Evolutionary conservation across 2,888 invertebrate genomes (phyloP).

Genomic region (Thereva nobilitata): DNA sequence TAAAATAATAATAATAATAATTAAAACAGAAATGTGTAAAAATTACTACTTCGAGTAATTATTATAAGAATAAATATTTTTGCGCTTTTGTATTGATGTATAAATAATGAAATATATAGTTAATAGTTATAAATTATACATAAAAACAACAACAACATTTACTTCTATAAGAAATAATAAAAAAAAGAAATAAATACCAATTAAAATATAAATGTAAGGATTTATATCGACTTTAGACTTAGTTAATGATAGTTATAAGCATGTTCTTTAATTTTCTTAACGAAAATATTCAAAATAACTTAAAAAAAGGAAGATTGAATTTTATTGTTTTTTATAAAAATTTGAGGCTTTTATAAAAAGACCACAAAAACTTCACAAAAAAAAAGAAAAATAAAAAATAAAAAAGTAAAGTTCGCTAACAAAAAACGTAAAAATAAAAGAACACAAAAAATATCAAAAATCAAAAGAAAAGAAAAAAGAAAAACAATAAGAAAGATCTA

Average conservation of each 20-base stretch:
- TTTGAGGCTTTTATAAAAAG: slow-evolving; percentile 35
- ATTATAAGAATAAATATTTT: slow-evolving; percentile 9
- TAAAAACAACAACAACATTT: slow-evolving; percentile 2
- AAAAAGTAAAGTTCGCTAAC: slow-evolving; percentile 20
- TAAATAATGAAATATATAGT: slow-evolving; percentile 18
- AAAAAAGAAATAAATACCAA: background rate
- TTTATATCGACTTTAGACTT: slow-evolving; percentile 29
- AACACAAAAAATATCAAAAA: slow-evolving; percentile 11
- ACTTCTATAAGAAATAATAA: slow-evolving; percentile 8
- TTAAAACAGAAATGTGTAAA: slow-evolving; percentile 14
- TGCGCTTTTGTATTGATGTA: slow-evolving; percentile 32
- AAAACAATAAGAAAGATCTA: slow-evolving; percentile 17
- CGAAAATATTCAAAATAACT: slow-evolving; percentile 6
- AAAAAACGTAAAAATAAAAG: slow-evolving; percentile 11
- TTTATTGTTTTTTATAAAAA: slow-evolving; percentile 34
- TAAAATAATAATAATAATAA: slow-evolving; percentile 5
- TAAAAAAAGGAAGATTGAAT: slow-evolving; percentile 6
- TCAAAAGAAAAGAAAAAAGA: slow-evolving; percentile 1
- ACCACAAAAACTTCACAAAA: slow-evolving; percentile 29
- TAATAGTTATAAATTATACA: slow-evolving; percentile 10
- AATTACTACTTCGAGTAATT: slow-evolving; percentile 14
- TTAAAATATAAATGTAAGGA: slow-evolving; percentile 14
- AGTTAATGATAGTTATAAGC: slow-evolving; percentile 5
- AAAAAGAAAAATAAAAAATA: slow-evolving; percentile 29
- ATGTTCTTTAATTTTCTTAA: slow-evolving; percentile 23